Base-by-base conservation (phyloP, 2,888 invertebrate species). In the Rhingia campestris region DNA sequence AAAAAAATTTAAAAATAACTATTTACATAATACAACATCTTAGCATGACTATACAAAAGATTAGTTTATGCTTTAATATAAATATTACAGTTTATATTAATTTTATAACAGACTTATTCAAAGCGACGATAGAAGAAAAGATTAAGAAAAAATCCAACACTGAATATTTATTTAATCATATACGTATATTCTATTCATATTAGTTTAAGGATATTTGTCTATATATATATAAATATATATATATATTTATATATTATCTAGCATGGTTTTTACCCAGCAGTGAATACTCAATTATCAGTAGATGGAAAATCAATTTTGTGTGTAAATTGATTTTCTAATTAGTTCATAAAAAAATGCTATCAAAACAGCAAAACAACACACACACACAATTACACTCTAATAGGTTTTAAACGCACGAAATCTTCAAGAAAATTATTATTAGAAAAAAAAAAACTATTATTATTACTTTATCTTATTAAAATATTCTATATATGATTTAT, bases 341-440 rank as follows among this genome's bases (percentile, higher is more conserved):
- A 39, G 43, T 5, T 10, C 35, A 10, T 2, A 51, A 47, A 35
- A n/a, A 53, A 22, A 14, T 10, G 45, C n/a, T 30, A 35, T 61
- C 51, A 64, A 70, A 75, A 76, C 76, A 37, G 51, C 82, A 77
- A 77, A 69, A 61, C 22, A 22, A 22, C 14, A 51, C 41, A 64
- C 9, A 66, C 53, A 63, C 72, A 43, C 61, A 67, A 61, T 22
- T 59, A 70, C 39, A 70, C 74, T 56, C 56, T 64, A 69, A 37
- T 61, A 69, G 63, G 35, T 59, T 81, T 22, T 76, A 81, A 81
- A 81, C 81, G 81, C 81, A 82, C 70, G 49, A 54, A 69, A 70
- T 67, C 41, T 45, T 54, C 39, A 59, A 47, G 32, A 53, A 41
- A 49, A 33, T 32, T 45, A 32, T 41, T 43, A 32, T 10, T 58